Percentiles rank a stretch among this genome's conserved stretches.
Evolutionary conservation across 2,888 invertebrate species (phyloP).

Genomic region (Agrotis puta): DNA sequence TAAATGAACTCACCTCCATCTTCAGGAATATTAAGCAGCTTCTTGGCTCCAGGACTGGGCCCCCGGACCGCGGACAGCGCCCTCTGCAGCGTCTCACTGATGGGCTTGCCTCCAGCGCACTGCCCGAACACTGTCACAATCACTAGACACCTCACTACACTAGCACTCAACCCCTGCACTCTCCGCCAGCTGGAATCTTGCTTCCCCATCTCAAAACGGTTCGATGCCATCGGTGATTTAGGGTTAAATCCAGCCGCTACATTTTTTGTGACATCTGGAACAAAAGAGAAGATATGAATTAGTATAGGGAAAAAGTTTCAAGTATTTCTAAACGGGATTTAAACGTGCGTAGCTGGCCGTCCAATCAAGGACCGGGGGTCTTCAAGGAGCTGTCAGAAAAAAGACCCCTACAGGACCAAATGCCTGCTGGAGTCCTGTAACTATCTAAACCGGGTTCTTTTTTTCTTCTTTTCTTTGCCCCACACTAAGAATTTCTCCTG

Average conservation of each 20-base stretch:
- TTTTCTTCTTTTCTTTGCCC: no score
- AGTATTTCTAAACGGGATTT: no score
- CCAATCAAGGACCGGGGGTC: no score
- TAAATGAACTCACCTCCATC: conserved; percentile 85
- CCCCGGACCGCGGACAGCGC: conserved; percentile 89
- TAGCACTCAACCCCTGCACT: conserved; percentile 72
- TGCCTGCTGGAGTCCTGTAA: no score
- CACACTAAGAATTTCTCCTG: no score
- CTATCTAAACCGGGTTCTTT: no score
- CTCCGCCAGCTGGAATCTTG: conserved; percentile 80
- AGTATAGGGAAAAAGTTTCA: background rate
- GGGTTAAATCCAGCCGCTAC: conserved; percentile 67
- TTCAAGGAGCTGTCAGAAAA: no score
- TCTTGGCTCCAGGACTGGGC: conserved; percentile 90
- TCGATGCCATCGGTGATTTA: conserved; percentile 63
- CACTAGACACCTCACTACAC: conserved; percentile 79
- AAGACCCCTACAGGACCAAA: no score
- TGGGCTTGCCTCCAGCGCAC: conserved; percentile 83
- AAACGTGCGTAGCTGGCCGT: no score
- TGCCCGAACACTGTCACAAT: conserved; percentile 77
- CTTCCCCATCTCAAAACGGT: conserved; percentile 69
- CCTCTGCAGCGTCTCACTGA: conserved; percentile 89
- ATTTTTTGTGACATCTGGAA: conserved; percentile 77
- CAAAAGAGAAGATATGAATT: conserved; percentile 20
- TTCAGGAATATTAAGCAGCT: conserved; percentile 89